A percentile compares a stretch with the other conserved stretches of the same genome.
phyloP scores from a whole-genome alignment of 1,140 invertebrate genomes.

The Drosophila biarmipes region DNA sequence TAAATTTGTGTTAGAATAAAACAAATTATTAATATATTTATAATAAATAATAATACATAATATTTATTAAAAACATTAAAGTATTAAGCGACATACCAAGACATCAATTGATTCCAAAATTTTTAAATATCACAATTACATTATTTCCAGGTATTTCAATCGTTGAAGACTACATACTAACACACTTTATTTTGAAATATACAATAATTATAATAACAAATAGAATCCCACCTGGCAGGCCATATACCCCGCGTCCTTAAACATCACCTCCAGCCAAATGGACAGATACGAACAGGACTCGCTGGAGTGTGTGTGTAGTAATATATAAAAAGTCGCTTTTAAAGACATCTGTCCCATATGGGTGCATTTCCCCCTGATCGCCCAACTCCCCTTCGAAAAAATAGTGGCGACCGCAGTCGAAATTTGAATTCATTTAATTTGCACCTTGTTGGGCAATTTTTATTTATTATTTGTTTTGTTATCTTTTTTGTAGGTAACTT shows the following conservation, averaged over 20 bases:
- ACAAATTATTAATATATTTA: too few relatives aligned
- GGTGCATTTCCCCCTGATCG: slow-evolving; percentile 23
- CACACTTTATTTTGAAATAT: too few relatives aligned
- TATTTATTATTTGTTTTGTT: slow-evolving; percentile 55
- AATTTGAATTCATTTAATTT: slow-evolving; percentile 80
- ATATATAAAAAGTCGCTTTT: slow-evolving; percentile 37
- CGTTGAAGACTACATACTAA: too few relatives aligned
- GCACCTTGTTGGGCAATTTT: slow-evolving; percentile 76
- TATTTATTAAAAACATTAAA: too few relatives aligned
- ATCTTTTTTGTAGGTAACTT: slow-evolving; percentile 26
- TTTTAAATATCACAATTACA: too few relatives aligned
- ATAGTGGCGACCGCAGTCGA: slow-evolving; percentile 51
- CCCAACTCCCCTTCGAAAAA: slow-evolving; percentile 13
- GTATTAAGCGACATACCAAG: too few relatives aligned
- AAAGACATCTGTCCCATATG: slow-evolving; percentile 66
- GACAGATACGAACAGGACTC: slow-evolving; percentile 30
- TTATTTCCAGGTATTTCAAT: too few relatives aligned
- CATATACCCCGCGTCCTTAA: slow-evolving; percentile 1
- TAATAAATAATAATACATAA: too few relatives aligned
- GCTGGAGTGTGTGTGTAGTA: slow-evolving; percentile 3
- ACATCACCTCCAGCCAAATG: slow-evolving; percentile 1
- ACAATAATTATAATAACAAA: too few relatives aligned
- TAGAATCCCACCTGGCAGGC: background rate
- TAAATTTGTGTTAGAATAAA: too few relatives aligned
- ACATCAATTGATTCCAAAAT: too few relatives aligned